Evolutionary conservation across 2,797 vertebrate genomes (phyloP), one percentile per base, ranked within the genome.

Genomic region (Tachyglossus aculeatus): DNA sequence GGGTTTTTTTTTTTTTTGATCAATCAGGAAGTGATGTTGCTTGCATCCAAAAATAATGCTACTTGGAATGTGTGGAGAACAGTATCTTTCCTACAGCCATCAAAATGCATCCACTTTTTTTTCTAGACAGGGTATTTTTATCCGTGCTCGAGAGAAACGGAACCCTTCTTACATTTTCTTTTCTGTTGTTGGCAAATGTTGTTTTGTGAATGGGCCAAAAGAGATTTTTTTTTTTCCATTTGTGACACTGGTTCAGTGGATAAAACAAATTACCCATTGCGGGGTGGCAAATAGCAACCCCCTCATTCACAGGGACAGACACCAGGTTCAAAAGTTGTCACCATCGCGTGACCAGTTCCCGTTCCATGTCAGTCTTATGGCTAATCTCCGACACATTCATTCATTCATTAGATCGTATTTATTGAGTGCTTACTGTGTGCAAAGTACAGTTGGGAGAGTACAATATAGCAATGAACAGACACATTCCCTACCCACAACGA

Each of bases 11-110:
- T 74, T 50, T 55, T 61, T 82, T 41, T 64, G 55, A 80, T 61
- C 71, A 81, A 37, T 68, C 72, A 85, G 68, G 71, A 86, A 83
- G 81, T 74, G 71, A 67, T 74, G 69, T 59, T 62, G 77, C 69
- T 83, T 53, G 71, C 63, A 83, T 85, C 80, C 77, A 70, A 65
- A 80, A 78, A 67, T 44, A 65, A 58, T 18, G 0, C 77, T 57
- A 70, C 76, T 63, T 80, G 40, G 70, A 67, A 65, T 69, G 62
- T 16, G 55, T 21, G 44, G 18, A 56, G 44, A 69, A 80, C 25
- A 59, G 63, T 48, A 5, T 53, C 25, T 51, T 9, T 16, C 5
- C 39, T 43, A 25, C 24, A 71, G 10, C 18, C 29, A 51, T 56
- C 16, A 60, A 48, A 41, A 29, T 57, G 29, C 36, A 24, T 55